Evolutionary conservation across 2,888 invertebrate species (phyloP).

Genomic region (Scaeva pyrastri): DNA sequence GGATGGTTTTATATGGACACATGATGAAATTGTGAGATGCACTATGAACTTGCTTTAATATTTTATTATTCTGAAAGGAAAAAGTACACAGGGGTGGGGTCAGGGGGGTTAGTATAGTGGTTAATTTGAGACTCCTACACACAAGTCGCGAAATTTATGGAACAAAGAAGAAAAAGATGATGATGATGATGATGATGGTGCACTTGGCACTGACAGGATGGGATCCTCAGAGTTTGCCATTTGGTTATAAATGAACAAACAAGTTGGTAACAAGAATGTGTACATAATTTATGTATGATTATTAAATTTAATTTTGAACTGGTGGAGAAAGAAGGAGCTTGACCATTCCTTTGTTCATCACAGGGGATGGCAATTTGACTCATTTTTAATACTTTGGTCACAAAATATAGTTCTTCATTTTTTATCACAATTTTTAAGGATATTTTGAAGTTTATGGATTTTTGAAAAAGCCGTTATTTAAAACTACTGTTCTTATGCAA

Average conservation of each 20-base stretch:
- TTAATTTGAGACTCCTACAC: background rate
- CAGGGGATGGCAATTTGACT: no score
- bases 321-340: no score
- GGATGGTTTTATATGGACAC: conserved; percentile 14
- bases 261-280: background rate
- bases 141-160: background rate
- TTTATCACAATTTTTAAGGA: no score
- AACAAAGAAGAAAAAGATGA: background rate
- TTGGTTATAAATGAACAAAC: background rate
- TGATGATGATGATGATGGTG: background rate
- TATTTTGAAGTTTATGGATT: no score
- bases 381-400: no score
- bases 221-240: background rate
- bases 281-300: no score
- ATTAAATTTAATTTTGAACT: no score
- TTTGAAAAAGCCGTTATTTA: no score
- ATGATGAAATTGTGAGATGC: conserved; percentile 32
- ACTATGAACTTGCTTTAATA: conserved; percentile 21
- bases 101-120: background rate
- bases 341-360: no score
- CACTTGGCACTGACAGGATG: background rate
- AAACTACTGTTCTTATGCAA: no score
- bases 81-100: background rate
- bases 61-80: background rate
- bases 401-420: no score